Evolutionary conservation across 2,113 vertebrate species (phyloP).

Genomic region (Murina feae): DNA sequence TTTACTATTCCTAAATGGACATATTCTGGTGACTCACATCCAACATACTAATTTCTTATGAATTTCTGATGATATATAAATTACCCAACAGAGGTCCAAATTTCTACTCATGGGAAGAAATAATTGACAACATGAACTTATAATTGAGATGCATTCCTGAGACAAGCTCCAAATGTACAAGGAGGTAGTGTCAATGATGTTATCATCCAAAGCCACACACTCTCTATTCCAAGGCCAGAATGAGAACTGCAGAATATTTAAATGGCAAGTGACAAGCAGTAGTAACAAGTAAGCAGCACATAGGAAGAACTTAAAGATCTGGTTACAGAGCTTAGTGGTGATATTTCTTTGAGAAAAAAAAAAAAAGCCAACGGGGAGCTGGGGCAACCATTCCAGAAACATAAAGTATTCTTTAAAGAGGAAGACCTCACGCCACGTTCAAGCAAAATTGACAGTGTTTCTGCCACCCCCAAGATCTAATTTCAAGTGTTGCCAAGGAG

Average conservation of each 20-base stretch:
- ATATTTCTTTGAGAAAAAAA: neutral
- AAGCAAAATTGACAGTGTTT: neutral
- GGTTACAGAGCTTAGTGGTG: neutral
- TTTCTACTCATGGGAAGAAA: neutral
- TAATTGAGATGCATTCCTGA: neutral
- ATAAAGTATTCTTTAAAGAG: neutral
- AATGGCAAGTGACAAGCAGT: neutral
- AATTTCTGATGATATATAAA: neutral
- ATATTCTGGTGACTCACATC: neutral
- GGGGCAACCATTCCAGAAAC: neutral
- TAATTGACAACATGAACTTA: neutral
- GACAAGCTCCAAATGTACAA: neutral
- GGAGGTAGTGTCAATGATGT: too few species aligned
- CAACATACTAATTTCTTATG: neutral
- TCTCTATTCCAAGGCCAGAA: constrained; percentile 5
- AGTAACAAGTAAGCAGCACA: neutral
- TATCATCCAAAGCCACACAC: neutral
- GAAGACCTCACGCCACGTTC: neutral
- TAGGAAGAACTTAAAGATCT: neutral
- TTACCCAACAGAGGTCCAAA: neutral
- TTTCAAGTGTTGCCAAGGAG: neutral
- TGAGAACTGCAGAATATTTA: neutral
- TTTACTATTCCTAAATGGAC: neutral
- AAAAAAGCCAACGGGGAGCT: accelerated
- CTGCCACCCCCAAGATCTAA: neutral